A percentile compares a stretch with the other conserved stretches of the same genome.
These are phyloP conservation scores for Acleris emargana DNA, from an alignment of 2,888 invertebrate species.

Conservation along the genomic window DNA sequence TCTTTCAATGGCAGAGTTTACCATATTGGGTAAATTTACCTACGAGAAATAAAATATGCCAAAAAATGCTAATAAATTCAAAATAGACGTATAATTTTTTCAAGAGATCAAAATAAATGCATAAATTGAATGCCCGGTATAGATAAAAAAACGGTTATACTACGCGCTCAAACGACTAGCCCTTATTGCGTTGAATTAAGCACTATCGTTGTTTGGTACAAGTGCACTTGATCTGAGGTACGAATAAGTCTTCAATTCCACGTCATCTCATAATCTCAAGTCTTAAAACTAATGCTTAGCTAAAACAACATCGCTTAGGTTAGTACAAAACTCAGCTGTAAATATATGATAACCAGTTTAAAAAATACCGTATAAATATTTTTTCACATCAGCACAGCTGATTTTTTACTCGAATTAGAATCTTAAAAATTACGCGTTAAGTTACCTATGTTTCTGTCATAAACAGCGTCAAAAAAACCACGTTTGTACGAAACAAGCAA, in stretches of 20 bases:
- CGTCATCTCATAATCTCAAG: constrained; percentile 11
- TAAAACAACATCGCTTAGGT: not conserved
- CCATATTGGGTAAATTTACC: not conserved
- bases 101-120: constrained; percentile 40
- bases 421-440: no score
- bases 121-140: constrained; percentile 15
- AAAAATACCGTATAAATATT: no score
- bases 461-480: not conserved
- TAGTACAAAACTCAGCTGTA: not conserved
- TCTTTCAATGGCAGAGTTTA: no score
- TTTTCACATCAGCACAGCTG: no score
- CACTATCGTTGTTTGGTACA: constrained; percentile 54
- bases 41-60: not conserved
- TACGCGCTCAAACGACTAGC: constrained; percentile 16
- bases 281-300: not conserved
- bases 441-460: no score
- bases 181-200: constrained; percentile 43
- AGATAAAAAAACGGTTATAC: constrained; percentile 15
- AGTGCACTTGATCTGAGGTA: constrained; percentile 51
- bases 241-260: constrained; percentile 19
- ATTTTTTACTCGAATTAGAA: no score
- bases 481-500: not conserved
- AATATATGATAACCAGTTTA: no score
- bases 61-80: not conserved
- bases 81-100: not conserved